Evolutionary conservation across 2,888 invertebrate genomes (phyloP).

Genomic region (Drosophila anomelani): DNA sequence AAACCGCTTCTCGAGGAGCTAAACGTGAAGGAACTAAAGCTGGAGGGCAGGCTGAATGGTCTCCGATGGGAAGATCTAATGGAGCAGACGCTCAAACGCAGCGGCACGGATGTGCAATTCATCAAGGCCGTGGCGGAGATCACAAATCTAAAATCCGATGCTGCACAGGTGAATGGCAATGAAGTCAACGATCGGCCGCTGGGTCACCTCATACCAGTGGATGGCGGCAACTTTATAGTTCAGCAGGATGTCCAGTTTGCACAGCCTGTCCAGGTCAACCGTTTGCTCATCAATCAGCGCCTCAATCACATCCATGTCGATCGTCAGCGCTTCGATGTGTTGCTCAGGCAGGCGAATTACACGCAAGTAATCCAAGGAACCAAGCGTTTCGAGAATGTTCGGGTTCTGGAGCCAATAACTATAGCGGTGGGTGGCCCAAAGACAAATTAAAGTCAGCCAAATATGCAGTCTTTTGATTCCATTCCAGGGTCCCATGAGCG

Average conservation of each 20-base stretch:
- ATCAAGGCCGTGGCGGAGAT: slow-evolving; percentile 79
- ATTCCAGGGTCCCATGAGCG: slow-evolving; percentile 84
- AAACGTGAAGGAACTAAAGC: slow-evolving; percentile 83
- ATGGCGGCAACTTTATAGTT: slow-evolving; percentile 83
- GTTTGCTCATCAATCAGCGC: slow-evolving; percentile 83
- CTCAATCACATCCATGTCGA: slow-evolving; percentile 85
- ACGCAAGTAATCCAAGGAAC: slow-evolving; percentile 84
- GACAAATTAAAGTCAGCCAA: fast-evolving
- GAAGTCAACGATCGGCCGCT: slow-evolving; percentile 72
- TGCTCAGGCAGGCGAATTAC: slow-evolving; percentile 83
- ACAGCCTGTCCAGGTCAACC: slow-evolving; percentile 82
- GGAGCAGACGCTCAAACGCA: slow-evolving; percentile 85
- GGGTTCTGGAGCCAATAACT: slow-evolving; percentile 84
- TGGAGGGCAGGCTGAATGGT: slow-evolving; percentile 86
- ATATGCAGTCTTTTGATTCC: background rate
- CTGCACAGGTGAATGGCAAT: slow-evolving; percentile 71
- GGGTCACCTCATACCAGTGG: slow-evolving; percentile 82
- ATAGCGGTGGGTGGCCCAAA: slow-evolving; percentile 71
- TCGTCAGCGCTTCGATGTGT: slow-evolving; percentile 84
- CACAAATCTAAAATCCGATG: slow-evolving; percentile 75
- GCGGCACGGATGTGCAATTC: slow-evolving; percentile 84
- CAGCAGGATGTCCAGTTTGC: slow-evolving; percentile 85
- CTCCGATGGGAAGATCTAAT: slow-evolving; percentile 84
- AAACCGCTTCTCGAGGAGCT: slow-evolving; percentile 65
- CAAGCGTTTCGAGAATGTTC: slow-evolving; percentile 85